phyloP scores from a whole-genome alignment of 30 jellyfish, hydroid and myxozoan species.

The Pseudorhiza aurosa region DNA sequence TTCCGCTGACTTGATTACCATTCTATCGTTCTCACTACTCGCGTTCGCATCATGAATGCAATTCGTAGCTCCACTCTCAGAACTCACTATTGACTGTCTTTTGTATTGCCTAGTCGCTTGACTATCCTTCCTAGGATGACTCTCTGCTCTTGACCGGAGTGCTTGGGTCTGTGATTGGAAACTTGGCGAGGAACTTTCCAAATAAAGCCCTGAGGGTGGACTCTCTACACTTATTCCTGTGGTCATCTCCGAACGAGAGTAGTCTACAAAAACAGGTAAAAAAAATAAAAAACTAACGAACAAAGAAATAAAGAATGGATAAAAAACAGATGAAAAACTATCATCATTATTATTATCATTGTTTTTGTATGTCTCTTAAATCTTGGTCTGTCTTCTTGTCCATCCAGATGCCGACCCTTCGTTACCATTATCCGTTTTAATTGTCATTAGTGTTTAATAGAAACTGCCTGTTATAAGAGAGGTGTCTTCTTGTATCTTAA shows the following conservation, averaged over 20 bases:
- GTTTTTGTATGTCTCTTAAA: too few relatives aligned
- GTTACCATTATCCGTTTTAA: too few relatives aligned
- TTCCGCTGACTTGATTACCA: slow-evolving; percentile 25
- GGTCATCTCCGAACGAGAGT: slow-evolving; percentile 84
- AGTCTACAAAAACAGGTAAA: too few relatives aligned
- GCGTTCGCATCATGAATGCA: slow-evolving; percentile 85
- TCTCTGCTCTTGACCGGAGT: slow-evolving; percentile 45
- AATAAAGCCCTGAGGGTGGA: slow-evolving; percentile 82
- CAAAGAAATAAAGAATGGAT: too few relatives aligned
- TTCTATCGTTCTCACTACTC: slow-evolving; percentile 33
- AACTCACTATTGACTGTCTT: slow-evolving; percentile 91
- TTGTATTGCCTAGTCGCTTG: slow-evolving; percentile 34
- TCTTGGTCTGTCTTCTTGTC: too few relatives aligned
- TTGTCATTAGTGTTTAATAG: too few relatives aligned
- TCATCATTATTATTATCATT: too few relatives aligned
- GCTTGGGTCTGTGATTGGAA: slow-evolving; percentile 3
- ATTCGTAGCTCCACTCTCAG: slow-evolving; percentile 87
- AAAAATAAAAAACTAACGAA: not conserved
- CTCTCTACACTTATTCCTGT: slow-evolving; percentile 98
- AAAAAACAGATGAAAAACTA: too few relatives aligned
- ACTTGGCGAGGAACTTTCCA: slow-evolving; percentile 50
- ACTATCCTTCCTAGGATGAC: slow-evolving; percentile 19
- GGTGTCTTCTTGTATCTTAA: too few relatives aligned
- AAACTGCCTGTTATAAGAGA: too few relatives aligned
- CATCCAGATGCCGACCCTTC: too few relatives aligned